phyloP scores from a whole-genome alignment of 2,888 invertebrate species.

The Eulithis prunata region DNA sequence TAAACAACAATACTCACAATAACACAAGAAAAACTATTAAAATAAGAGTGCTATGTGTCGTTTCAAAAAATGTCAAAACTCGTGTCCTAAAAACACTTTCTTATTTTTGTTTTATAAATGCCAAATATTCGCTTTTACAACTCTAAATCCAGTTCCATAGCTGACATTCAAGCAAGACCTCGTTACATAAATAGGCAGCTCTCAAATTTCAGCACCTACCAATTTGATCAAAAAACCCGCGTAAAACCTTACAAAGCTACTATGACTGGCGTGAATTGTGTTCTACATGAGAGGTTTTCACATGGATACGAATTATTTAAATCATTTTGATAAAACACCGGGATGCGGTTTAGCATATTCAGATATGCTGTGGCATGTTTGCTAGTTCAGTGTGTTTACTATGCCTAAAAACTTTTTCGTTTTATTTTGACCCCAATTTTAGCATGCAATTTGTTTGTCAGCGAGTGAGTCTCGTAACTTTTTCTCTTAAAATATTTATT shows the following conservation, averaged over 20 bases:
- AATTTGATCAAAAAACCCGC: constrained; percentile 8
- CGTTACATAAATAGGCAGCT: constrained; percentile 1
- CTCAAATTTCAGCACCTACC: constrained; percentile 2
- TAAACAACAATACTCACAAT: too few relatives aligned
- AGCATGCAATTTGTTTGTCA: neutral
- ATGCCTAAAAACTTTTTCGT: constrained; percentile 1
- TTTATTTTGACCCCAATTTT: neutral
- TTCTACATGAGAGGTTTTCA: constrained; percentile 11
- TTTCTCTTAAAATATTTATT: neutral
- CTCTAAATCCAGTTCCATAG: constrained; percentile 10
- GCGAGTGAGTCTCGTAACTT: neutral
- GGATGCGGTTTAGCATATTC: constrained; percentile 28
- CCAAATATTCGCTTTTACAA: neutral
- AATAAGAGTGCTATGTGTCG: too few relatives aligned
- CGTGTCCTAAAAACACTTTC: too few relatives aligned
- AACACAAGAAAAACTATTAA: too few relatives aligned
- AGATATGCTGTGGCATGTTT: constrained; percentile 27
- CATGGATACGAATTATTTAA: constrained; percentile 10
- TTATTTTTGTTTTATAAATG: too few relatives aligned
- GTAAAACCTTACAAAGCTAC: constrained; percentile 3
- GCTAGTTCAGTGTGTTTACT: constrained; percentile 17
- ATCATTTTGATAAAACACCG: constrained; percentile 14
- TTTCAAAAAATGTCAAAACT: too few relatives aligned
- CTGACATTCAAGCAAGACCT: constrained; percentile 4
- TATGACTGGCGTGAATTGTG: constrained; percentile 3